Evolutionary conservation across 2,888 invertebrate species (phyloP), one percentile per base, ranked within the genome.

Genomic region (Acanthacorydalis orientalis): DNA sequence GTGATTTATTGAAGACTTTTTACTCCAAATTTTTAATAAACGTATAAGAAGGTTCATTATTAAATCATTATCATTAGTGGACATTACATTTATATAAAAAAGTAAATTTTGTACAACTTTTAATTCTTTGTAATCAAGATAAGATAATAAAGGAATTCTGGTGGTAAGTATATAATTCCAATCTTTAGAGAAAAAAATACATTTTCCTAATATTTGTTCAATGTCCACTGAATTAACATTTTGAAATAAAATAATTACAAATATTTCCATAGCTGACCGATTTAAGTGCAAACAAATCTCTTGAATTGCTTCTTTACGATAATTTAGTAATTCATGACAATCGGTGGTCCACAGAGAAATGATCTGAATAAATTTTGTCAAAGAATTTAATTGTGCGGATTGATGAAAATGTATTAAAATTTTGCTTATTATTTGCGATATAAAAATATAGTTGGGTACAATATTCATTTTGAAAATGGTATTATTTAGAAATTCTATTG

Each of bases 101-200:
- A 81, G 63, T 1, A 85, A 62, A 55, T 80, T 80, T 43, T 72
- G 60, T 64, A 0, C 71, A 66, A 14, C 68, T 1, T 37, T 37
- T 9, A 43, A 61, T 45, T 72, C 70, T 33, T 23, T 23, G 23
- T 69, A 61, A 1, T 64, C 58, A 41, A 69, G 67, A 54, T 69
- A 68, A 31, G 67, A 70, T 56, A 77, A 65, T 3, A 80, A 57
- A 0, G 74, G 76, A 59, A 76, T 72, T 68, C 74, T 81, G 52
- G 61, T 76, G 53, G 68, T 71, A 1, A 88, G 60, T 31, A 77
- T 73, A 54, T 79, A 79, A 41, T 72, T 72, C 86, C 86, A 88
- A 53, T 75, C 69, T 2, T 69, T 65, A 44, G 65, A 72, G 1
- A 63, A 58, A 7, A 73, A 60, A 3, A 74, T 64, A 49, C 66